Evolutionary conservation across 2,888 invertebrate species (phyloP).

Genomic region (Euclidia mi): DNA sequence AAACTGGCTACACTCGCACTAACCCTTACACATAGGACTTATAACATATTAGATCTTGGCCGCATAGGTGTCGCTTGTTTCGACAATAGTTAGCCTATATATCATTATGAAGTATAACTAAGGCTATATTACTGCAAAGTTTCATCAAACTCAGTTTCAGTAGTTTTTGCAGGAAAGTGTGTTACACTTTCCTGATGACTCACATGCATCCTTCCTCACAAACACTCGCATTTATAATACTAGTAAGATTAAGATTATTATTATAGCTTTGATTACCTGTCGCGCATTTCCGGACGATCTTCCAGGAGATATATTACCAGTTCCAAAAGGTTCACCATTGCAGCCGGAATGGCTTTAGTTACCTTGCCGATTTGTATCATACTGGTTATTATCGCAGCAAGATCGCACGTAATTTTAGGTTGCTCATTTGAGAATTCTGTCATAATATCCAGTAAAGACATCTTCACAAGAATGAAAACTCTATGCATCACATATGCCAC

Average conservation of each 20-base stretch:
- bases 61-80: too few relatives aligned
- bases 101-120: too few relatives aligned
- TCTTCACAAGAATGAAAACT: constrained; percentile 70
- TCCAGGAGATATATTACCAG: constrained; percentile 61
- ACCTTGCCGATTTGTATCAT: constrained; percentile 60
- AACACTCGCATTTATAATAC: background rate
- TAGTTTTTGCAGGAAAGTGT: too few relatives aligned
- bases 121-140: too few relatives aligned
- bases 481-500: constrained; percentile 87
- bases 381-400: constrained; percentile 52
- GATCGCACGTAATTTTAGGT: constrained; percentile 24
- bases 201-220: too few relatives aligned
- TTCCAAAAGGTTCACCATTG: constrained; percentile 71
- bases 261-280: constrained; percentile 60
- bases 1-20: too few relatives aligned
- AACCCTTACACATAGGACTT: too few relatives aligned
- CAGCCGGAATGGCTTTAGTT: constrained; percentile 72
- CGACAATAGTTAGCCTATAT: too few relatives aligned
- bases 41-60: too few relatives aligned
- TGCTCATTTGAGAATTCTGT: constrained; percentile 39
- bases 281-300: constrained; percentile 43
- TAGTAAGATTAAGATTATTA: background rate
- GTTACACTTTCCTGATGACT: too few relatives aligned
- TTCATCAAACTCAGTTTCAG: too few relatives aligned
- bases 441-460: constrained; percentile 59